Percentiles rank a stretch among this genome's conserved stretches.
Conservation (phyloP, 2,797 vertebrate genomes). For the Liparis tanakae region DNA sequence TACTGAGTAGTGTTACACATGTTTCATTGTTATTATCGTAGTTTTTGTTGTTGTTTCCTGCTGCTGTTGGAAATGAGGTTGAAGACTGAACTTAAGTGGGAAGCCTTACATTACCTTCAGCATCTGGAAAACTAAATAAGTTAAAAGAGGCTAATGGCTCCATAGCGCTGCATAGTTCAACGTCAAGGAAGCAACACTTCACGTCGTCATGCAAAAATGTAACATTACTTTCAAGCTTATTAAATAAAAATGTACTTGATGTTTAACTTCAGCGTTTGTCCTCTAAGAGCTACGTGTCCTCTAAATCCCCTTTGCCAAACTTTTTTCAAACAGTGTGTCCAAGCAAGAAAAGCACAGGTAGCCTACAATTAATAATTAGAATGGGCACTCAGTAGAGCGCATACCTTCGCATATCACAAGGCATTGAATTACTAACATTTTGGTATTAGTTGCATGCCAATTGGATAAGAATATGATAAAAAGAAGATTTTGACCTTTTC, state of each 20-base stretch:
- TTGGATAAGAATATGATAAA: no score
- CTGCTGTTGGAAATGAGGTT: not conserved
- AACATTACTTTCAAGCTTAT: not conserved
- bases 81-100: not conserved
- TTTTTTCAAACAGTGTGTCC: not conserved
- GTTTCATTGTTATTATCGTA: not conserved
- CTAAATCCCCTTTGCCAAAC: not conserved
- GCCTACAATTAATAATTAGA: not conserved
- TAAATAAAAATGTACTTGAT: not conserved
- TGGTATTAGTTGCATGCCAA: no score
- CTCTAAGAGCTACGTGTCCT: not conserved
- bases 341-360: not conserved
- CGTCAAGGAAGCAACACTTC: not conserved
- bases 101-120: not conserved
- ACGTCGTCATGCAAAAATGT: not conserved
- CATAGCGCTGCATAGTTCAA: not conserved
- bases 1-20: not conserved
- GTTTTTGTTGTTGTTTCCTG: not conserved
- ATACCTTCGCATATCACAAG: no score
- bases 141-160: constrained; percentile 13
- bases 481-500: no score
- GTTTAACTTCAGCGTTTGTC: not conserved
- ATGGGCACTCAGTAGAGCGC: no score
- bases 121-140: not conserved
- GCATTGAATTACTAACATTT: no score